phyloP scores from a whole-genome alignment of 1,140 invertebrate species.

The Hestina assimilis region DNA sequence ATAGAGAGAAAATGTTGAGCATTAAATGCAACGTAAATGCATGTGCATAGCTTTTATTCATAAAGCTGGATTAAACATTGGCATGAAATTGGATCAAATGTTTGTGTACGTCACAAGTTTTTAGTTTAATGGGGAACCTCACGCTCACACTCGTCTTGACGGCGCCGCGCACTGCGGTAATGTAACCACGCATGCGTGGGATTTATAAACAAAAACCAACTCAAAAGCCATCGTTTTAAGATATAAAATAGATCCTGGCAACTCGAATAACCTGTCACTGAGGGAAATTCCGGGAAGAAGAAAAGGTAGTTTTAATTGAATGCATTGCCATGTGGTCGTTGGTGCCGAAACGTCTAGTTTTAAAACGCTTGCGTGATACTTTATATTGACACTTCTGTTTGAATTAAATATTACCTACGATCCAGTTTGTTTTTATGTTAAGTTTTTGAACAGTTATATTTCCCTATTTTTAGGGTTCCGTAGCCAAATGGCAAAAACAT shows the following conservation, averaged over 20 bases:
- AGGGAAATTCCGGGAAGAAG: slow-evolving; percentile 29
- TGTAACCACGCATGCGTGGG: slow-evolving; percentile 56
- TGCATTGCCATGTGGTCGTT: slow-evolving; percentile 28
- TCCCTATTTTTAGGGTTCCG: background rate
- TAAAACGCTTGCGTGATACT: background rate
- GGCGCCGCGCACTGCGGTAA: slow-evolving; percentile 59
- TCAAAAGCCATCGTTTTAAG: background rate
- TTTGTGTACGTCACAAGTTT: slow-evolving; percentile 42
- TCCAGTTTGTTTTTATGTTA: too few relatives aligned
- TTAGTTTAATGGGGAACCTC: slow-evolving; percentile 44
- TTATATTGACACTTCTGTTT: background rate
- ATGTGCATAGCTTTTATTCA: background rate
- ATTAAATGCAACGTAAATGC: background rate
- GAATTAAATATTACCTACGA: background rate
- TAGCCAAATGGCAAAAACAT: too few relatives aligned
- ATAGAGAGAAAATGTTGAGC: background rate
- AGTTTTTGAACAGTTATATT: background rate
- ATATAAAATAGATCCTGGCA: background rate
- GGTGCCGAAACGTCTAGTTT: background rate
- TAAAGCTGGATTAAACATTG: slow-evolving; percentile 8
- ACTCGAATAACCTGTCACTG: slow-evolving; percentile 24
- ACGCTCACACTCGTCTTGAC: slow-evolving; percentile 40
- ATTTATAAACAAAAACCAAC: slow-evolving; percentile 21
- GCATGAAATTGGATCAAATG: slow-evolving; percentile 30
- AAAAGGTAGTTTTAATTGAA: slow-evolving; percentile 29